Conservation (phyloP, 1,140 invertebrate genomes). For the Zaprionus nigranus region DNA sequence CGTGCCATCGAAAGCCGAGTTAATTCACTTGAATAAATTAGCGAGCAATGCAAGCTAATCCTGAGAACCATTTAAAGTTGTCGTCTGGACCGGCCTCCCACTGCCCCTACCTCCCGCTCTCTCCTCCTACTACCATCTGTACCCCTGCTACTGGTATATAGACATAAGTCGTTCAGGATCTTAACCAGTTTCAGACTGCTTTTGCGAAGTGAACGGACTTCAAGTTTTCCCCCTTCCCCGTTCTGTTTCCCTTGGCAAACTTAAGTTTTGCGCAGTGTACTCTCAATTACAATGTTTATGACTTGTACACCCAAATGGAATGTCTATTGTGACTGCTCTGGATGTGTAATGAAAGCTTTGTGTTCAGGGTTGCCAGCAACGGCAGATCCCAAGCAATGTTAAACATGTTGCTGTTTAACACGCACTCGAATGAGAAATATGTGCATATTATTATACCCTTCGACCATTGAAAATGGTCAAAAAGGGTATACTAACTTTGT, state of each 20-base stretch:
- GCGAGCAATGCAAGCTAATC: constrained; percentile 61
- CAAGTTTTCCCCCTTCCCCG: background rate
- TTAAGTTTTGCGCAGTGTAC: constrained; percentile 24
- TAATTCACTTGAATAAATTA: constrained; percentile 81
- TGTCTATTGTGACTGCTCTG: constrained; percentile 22
- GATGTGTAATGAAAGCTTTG: constrained; percentile 17
- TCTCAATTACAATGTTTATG: constrained; percentile 48
- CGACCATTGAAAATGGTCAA: too few relatives aligned
- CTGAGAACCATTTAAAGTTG: constrained; percentile 50
- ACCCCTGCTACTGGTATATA: background rate
- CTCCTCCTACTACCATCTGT: background rate
- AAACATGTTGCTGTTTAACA: background rate
- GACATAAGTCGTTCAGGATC: constrained; percentile 21
- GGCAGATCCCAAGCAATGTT: background rate
- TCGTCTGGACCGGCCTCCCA: background rate
- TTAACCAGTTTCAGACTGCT: constrained; percentile 19
- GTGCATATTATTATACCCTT: too few relatives aligned
- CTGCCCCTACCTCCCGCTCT: background rate
- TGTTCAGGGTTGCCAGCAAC: background rate
- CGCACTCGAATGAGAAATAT: background rate
- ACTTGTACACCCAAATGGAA: constrained; percentile 35
- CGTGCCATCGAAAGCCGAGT: constrained; percentile 53
- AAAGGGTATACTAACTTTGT: too few relatives aligned
- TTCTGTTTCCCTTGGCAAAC: background rate
- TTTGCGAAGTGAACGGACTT: constrained; percentile 15